Percentiles rank a stretch among this genome's conserved stretches.
These are phyloP conservation scores for Brenthis hecate DNA, from an alignment of 2,888 invertebrate genomes.

Conservation along the genomic window DNA sequence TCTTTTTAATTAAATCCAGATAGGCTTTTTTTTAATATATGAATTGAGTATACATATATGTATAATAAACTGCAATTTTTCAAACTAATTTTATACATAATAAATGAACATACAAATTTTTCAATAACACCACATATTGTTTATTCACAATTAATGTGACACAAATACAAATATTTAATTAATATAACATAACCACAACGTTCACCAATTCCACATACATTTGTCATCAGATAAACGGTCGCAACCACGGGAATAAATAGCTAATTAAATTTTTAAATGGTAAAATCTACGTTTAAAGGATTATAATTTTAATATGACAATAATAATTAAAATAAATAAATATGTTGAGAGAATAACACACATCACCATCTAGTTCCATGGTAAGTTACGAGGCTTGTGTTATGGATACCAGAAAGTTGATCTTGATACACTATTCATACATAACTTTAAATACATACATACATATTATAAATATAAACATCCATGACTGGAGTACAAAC, in stretches of 20 bases:
- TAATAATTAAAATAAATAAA: too few relatives aligned
- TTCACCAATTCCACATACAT: conserved; percentile 18
- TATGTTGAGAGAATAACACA: too few relatives aligned
- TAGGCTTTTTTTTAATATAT: too few relatives aligned
- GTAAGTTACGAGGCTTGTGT: too few relatives aligned
- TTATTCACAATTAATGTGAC: conserved; percentile 34
- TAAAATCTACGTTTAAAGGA: not conserved
- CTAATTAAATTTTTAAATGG: conserved; percentile 16
- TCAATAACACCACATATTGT: conserved; percentile 23
- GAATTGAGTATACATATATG: not conserved
- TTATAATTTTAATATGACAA: not conserved
- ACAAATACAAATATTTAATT: conserved; percentile 35
- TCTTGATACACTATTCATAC: too few relatives aligned
- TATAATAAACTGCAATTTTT: not conserved
- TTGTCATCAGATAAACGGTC: conserved; percentile 25
- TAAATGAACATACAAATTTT: conserved; percentile 12
- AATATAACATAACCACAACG: conserved; percentile 27
- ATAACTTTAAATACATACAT: too few relatives aligned
- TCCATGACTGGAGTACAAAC: too few relatives aligned
- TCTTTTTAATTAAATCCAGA: too few relatives aligned
- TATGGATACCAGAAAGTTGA: too few relatives aligned
- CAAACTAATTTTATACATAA: not conserved
- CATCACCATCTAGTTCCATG: too few relatives aligned
- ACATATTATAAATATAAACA: too few relatives aligned
- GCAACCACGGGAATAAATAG: conserved; percentile 25